Evolutionary conservation across 1,140 invertebrate genomes (phyloP).

Genomic region (Zaprionus capensis): DNA sequence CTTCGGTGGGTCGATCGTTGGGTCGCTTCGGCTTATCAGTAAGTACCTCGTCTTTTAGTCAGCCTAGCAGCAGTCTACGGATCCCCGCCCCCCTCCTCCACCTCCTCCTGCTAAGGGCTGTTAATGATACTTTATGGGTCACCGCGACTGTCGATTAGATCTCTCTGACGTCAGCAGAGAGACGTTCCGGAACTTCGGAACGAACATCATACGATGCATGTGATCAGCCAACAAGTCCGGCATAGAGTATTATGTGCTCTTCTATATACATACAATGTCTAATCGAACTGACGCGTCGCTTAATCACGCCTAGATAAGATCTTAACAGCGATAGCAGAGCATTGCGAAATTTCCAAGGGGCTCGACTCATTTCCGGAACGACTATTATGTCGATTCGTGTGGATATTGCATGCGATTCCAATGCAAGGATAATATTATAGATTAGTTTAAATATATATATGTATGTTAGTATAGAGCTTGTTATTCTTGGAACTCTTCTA

Average conservation of each 20-base stretch:
- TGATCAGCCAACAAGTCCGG: conserved; percentile 28
- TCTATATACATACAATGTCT: not conserved
- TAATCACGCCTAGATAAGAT: conserved; percentile 33
- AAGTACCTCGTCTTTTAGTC: conserved; percentile 30
- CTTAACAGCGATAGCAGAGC: conserved; percentile 19
- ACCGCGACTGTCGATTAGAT: conserved; percentile 63
- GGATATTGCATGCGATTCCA: conserved; percentile 2
- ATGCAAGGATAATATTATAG: not conserved
- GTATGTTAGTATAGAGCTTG: not conserved
- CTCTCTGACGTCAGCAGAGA: conserved; percentile 60
- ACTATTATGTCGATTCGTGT: conserved; percentile 6
- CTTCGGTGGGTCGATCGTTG: not conserved
- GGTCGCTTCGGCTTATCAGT: conserved; percentile 43
- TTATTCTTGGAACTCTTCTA: conserved; percentile 3
- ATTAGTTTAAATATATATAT: not conserved
- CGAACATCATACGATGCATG: conserved; percentile 71
- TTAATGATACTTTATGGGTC: conserved; percentile 66
- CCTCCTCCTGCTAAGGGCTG: conserved; percentile 34
- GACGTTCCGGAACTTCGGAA: conserved; percentile 50
- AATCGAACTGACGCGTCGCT: conserved; percentile 6
- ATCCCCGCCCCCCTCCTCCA: not conserved
- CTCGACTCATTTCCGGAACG: conserved; percentile 71
- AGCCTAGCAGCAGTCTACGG: conserved; percentile 42
- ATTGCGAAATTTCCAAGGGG: conserved; percentile 53
- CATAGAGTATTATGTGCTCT: not conserved